Evolutionary conservation across 2,888 invertebrate species (phyloP).

Genomic region (Allophyes oxyacanthae): DNA sequence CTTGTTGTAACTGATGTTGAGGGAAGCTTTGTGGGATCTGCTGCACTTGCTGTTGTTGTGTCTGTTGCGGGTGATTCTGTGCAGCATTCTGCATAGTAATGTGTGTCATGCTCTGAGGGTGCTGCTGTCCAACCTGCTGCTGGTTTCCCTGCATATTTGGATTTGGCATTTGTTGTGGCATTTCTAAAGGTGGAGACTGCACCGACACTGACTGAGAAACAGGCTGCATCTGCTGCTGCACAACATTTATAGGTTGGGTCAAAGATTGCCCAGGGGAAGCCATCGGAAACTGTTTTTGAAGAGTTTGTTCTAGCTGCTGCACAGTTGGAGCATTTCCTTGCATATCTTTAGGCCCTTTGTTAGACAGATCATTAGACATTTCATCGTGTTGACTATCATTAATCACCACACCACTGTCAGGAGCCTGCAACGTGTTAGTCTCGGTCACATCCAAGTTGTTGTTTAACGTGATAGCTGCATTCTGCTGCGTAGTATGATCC

Average conservation of each 20-base stretch:
- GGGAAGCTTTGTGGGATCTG: slow-evolving; percentile 88
- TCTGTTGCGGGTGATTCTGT: slow-evolving; percentile 76
- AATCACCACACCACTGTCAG: slow-evolving; percentile 87
- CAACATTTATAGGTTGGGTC: slow-evolving; percentile 84
- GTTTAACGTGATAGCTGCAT: slow-evolving; percentile 84
- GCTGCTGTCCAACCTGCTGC: slow-evolving; percentile 84
- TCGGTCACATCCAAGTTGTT: slow-evolving; percentile 85
- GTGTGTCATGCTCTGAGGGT: slow-evolving; percentile 88
- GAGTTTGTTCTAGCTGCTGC: slow-evolving; percentile 85
- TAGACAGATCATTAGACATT: slow-evolving; percentile 83
- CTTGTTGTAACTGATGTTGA: slow-evolving; percentile 87
- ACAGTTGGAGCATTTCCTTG: slow-evolving; percentile 81
- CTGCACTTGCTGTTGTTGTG: slow-evolving; percentile 85
- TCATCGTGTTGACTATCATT: slow-evolving; percentile 88
- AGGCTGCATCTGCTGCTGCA: slow-evolving; percentile 82
- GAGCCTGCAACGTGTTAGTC: slow-evolving; percentile 79
- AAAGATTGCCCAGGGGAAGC: slow-evolving; percentile 87
- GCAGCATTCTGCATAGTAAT: slow-evolving; percentile 84
- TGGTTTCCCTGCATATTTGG: slow-evolving; percentile 80
- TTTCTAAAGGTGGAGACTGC: slow-evolving; percentile 87
- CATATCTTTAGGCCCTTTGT: slow-evolving; percentile 85
- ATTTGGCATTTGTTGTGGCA: slow-evolving; percentile 86
- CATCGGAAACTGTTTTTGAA: slow-evolving; percentile 87
- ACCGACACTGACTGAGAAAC: slow-evolving; percentile 84
- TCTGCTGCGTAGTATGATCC: slow-evolving; percentile 92